A percentile compares a stretch with the other conserved stretches of the same genome.
Evolutionary conservation across 2,113 vertebrate genomes (phyloP).

Genomic region (Phoenicopterus ruber): DNA sequence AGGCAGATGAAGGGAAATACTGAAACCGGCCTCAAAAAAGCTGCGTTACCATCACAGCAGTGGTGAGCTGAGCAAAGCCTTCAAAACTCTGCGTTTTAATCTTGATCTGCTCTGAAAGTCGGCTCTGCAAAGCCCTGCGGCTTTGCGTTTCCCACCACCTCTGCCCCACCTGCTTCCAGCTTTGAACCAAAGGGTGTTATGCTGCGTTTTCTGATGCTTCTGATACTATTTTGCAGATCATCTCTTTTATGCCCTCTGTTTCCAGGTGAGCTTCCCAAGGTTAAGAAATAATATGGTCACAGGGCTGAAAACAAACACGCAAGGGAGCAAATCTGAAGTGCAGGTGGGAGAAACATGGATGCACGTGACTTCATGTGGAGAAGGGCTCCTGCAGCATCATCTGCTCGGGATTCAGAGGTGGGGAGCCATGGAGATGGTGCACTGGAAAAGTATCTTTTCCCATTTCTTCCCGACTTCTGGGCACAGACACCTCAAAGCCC

Average conservation of each 20-base stretch:
- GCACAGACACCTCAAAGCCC: not conserved
- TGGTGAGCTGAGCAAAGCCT: not conserved
- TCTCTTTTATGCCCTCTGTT: not conserved
- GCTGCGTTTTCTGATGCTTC: not conserved
- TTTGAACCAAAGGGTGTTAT: not conserved
- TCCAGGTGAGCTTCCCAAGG: not conserved
- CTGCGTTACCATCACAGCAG: fast-evolving
- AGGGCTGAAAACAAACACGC: not conserved
- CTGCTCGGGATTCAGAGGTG: fast-evolving
- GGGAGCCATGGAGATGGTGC: fast-evolving
- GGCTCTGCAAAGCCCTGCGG: not conserved
- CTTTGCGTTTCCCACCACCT: not conserved
- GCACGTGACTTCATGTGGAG: fast-evolving
- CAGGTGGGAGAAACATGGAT: not conserved
- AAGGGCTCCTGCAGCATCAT: not conserved
- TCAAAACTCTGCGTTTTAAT: fast-evolving
- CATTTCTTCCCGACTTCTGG: not conserved
- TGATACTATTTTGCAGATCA: not conserved
- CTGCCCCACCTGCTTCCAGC: not conserved
- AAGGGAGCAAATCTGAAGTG: not conserved
- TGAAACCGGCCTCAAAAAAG: not conserved
- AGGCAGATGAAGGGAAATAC: not conserved
- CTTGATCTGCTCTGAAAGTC: not conserved
- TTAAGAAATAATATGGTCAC: not conserved
- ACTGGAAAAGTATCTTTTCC: not conserved